These are phyloP conservation scores for Caranx melampygus DNA, from an alignment of 2,113 vertebrate genomes.

Conservation along the genomic window DNA sequence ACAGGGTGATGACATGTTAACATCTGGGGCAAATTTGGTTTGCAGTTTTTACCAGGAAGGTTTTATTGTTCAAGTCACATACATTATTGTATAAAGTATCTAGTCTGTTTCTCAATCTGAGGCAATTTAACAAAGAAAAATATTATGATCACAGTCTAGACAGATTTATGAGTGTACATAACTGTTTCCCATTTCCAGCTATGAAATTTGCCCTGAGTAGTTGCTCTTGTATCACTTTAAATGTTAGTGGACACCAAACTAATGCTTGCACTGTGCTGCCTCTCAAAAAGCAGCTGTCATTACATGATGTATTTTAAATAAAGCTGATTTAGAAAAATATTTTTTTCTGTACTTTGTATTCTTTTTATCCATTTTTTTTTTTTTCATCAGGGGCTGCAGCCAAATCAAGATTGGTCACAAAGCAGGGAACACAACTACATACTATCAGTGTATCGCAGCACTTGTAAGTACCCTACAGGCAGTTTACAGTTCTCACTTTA, in stretches of 20 bases:
- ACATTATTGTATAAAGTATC: constrained; percentile 10
- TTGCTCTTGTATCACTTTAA: constrained; percentile 57
- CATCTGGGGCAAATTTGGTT: constrained; percentile 43
- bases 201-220: constrained; percentile 53
- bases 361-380: neutral
- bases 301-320: constrained; percentile 72
- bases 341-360: neutral
- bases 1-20: constrained; percentile 25
- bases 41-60: constrained; percentile 7
- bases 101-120: constrained; percentile 15
- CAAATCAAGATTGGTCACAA: neutral
- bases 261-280: constrained; percentile 67
- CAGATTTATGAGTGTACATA: constrained; percentile 11
- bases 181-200: constrained; percentile 1
- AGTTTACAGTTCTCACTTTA: neutral
- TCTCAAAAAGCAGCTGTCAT: constrained; percentile 51
- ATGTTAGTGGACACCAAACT: constrained; percentile 59
- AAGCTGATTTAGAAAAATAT: constrained; percentile 55
- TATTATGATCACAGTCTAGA: neutral
- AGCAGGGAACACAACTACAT: neutral
- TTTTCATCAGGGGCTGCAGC: neutral
- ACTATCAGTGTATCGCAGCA: neutral
- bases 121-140: neutral
- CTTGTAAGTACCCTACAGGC: neutral
- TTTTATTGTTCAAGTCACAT: constrained; percentile 1